phyloP scores from a whole-genome alignment of 2,888 invertebrate genomes.

The Orthonevra nobilis region DNA sequence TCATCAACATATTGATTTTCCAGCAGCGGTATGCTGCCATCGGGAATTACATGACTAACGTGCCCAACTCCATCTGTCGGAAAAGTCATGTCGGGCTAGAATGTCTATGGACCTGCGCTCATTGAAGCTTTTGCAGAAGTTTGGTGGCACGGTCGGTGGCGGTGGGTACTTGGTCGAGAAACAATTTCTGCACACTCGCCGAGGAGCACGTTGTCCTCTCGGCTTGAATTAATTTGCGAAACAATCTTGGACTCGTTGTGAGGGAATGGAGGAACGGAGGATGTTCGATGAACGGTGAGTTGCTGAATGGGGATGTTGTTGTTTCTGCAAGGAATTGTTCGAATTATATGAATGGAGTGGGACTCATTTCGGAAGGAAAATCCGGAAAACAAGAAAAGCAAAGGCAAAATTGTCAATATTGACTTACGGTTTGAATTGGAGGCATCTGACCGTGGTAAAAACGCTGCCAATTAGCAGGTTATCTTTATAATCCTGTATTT shows the following conservation, averaged over 20 bases:
- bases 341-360: constrained; percentile 7
- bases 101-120: constrained; percentile 31
- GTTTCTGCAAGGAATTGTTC: not conserved
- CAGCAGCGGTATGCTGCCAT: too few species aligned
- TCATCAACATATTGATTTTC: constrained; percentile 54
- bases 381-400: not conserved
- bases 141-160: constrained; percentile 13
- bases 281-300: not conserved
- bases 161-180: constrained; percentile 17
- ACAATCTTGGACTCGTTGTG: constrained; percentile 17
- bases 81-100: not conserved
- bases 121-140: constrained; percentile 25
- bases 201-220: constrained; percentile 58
- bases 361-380: not conserved
- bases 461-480: constrained; percentile 59
- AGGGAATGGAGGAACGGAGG: not conserved
- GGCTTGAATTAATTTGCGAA: constrained; percentile 57
- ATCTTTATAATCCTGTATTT: constrained; percentile 38
- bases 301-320: not conserved
- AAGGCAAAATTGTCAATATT: constrained; percentile 62
- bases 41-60: constrained; percentile 21
- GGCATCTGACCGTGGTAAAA: constrained; percentile 57
- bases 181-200: constrained; percentile 46
- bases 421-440: constrained; percentile 58
- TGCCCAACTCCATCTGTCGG: constrained; percentile 35